These are phyloP conservation scores for Threskiornis aethiopicus DNA, from an alignment of 2,797 vertebrate species.

Conservation along the genomic window DNA sequence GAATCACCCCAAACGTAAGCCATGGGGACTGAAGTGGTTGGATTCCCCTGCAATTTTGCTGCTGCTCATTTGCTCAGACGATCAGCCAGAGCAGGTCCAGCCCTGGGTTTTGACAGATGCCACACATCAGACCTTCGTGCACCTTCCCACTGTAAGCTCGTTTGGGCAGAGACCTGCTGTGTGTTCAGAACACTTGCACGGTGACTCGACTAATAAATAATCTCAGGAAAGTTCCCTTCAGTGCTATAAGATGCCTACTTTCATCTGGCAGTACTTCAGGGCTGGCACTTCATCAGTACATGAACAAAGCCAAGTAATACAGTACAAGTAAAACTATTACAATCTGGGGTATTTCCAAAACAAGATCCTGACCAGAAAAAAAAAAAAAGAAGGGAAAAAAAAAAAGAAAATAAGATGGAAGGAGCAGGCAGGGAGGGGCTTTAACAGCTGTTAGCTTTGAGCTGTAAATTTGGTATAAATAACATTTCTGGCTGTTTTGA, in stretches of 20 bases:
- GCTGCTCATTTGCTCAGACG: not conserved
- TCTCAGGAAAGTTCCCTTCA: not conserved
- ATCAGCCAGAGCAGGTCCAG: not conserved
- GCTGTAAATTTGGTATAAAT: conserved; percentile 18
- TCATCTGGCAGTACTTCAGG: conserved; percentile 44
- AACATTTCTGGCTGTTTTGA: conserved; percentile 11
- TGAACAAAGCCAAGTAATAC: conserved; percentile 49
- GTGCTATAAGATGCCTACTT: conserved; percentile 17
- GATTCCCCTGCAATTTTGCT: not conserved
- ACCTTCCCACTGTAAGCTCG: not conserved
- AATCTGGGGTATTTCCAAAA: conserved; percentile 40
- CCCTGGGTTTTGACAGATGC: not conserved
- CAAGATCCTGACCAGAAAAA: not conserved
- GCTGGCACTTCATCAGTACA: conserved; percentile 53
- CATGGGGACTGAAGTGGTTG: not conserved
- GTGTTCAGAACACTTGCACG: not conserved
- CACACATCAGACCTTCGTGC: not conserved
- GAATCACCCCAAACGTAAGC: not conserved
- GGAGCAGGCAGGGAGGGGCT: not conserved
- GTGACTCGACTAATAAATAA: not conserved
- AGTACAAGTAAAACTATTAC: conserved; percentile 28
- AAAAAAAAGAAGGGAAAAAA: not conserved
- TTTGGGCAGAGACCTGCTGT: not conserved
- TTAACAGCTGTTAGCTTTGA: not conserved
- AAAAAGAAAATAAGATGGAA: not conserved